Evolutionary conservation across 2,888 invertebrate genomes (phyloP), one percentile per base, ranked within the genome.

Genomic region (Atrina japonica): DNA sequence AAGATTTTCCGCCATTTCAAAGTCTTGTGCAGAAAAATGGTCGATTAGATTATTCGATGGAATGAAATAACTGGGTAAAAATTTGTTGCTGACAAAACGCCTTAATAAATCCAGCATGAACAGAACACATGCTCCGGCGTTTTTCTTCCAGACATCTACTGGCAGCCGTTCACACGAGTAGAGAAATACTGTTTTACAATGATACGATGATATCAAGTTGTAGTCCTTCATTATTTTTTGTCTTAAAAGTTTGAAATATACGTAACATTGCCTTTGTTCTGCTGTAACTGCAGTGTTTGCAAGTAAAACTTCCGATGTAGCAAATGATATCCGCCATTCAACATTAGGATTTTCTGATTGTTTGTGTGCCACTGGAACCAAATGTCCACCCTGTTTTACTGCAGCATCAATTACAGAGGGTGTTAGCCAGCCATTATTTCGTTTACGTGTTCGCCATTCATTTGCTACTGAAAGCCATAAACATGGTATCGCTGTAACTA

Each of bases 151-250:
- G 11, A 47, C 21, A 23, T 63, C 30, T 6, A 56, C 40, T 14
- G 81, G 77, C 9, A 77, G 56, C 64, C 66, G 58, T 65, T 81
- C 81, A 68, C 81, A 81, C 0, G 75, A 66, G 41, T 73, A 77
- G 41, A 81, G 69, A 55, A 81, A 81, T 0, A 76, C 60, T 9
- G 58, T 71, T 53, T 76, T 77, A 1, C 76, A 50, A 41, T 73
- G 73, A 50, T 68, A 65, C 9, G 70, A 60, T 0, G 73, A 61
- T 11, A 78, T 43, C 7, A 69, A 23, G 16, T 66, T 47, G 14
- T 53, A 27, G 14, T 66, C 23, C 9, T 60, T 47, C 59, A 76
- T 45, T 1, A 65, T 60, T 43, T 76, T 70, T n/a, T 50, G 35
- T 21, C 75, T 65, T 1, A 81, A 41, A 14, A 71, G 52, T 29